Percentiles rank a stretch among this genome's conserved stretches.
Evolutionary conservation across 2,797 vertebrate genomes (phyloP).

Genomic region (Coregonus ussuriensis): DNA sequence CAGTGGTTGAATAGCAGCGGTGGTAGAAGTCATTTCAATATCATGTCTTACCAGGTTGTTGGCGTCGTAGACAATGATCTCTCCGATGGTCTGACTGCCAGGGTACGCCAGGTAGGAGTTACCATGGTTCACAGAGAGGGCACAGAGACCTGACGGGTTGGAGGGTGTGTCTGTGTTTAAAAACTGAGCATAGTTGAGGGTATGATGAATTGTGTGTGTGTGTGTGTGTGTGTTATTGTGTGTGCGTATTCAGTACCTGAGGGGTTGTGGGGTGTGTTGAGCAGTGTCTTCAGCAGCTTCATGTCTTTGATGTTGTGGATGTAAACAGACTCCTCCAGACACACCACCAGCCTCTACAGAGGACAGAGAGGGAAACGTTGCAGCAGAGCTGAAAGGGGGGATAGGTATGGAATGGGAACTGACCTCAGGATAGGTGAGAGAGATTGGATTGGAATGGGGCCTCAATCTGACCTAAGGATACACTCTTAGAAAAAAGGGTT

Average conservation of each 20-base stretch:
- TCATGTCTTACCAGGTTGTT: conserved; percentile 85
- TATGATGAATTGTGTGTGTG: neutral
- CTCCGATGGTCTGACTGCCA: conserved; percentile 86
- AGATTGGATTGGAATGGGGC: neutral
- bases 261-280: conserved; percentile 86
- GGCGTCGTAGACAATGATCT: conserved; percentile 89
- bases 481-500: too few species aligned
- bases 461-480: too few species aligned
- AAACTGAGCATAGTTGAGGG: neutral
- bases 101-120: conserved; percentile 94
- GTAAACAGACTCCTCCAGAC: conserved; percentile 92
- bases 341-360: conserved; percentile 89
- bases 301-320: conserved; percentile 97
- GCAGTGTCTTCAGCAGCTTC: conserved; percentile 92
- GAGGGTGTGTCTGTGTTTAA: neutral
- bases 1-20: neutral
- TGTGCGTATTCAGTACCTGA: conserved; percentile 74
- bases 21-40: neutral
- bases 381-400: neutral
- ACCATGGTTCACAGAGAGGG: conserved; percentile 91
- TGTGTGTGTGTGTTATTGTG: neutral
- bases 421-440: neutral
- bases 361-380: neutral
- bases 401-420: neutral
- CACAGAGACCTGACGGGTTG: conserved; percentile 85